phyloP scores from a whole-genome alignment of 2,888 invertebrate species.

The Meteorus colon region DNA sequence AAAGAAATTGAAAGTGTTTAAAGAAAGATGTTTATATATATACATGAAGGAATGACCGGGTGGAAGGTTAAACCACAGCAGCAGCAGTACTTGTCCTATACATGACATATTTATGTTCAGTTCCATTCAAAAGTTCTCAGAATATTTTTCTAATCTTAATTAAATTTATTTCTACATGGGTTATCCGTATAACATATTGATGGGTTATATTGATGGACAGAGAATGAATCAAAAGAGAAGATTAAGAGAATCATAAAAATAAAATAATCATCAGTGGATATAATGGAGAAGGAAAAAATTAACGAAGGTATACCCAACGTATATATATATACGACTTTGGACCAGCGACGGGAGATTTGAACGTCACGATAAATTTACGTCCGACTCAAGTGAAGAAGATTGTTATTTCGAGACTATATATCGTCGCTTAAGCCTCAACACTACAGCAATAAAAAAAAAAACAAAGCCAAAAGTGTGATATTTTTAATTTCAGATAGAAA shows the following conservation, averaged over 20 bases:
- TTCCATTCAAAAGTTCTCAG: slow-evolving; percentile 58
- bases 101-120: slow-evolving; percentile 18
- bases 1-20: slow-evolving; percentile 24
- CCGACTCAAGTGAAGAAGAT: slow-evolving; percentile 45
- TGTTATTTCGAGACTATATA: neutral
- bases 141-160: slow-evolving; percentile 70
- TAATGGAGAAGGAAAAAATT: slow-evolving; percentile 53
- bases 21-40: neutral
- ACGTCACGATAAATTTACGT: slow-evolving; percentile 68
- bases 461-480: too few relatives aligned
- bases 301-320: slow-evolving; percentile 53
- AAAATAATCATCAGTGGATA: slow-evolving; percentile 47
- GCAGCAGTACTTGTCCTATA: slow-evolving; percentile 54
- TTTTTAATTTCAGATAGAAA: too few relatives aligned
- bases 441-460: too few relatives aligned
- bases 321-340: slow-evolving; percentile 41
- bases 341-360: slow-evolving; percentile 52
- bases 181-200: slow-evolving; percentile 19
- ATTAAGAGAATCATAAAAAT: slow-evolving; percentile 34
- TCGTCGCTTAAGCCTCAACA: neutral
- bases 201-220: slow-evolving; percentile 21
- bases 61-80: slow-evolving; percentile 44
- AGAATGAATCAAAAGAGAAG: slow-evolving; percentile 18
- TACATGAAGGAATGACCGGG: slow-evolving; percentile 37
- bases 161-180: slow-evolving; percentile 66